Base-by-base conservation (phyloP, 2,797 vertebrate genomes). In the Chloroceryle amazona region DNA sequence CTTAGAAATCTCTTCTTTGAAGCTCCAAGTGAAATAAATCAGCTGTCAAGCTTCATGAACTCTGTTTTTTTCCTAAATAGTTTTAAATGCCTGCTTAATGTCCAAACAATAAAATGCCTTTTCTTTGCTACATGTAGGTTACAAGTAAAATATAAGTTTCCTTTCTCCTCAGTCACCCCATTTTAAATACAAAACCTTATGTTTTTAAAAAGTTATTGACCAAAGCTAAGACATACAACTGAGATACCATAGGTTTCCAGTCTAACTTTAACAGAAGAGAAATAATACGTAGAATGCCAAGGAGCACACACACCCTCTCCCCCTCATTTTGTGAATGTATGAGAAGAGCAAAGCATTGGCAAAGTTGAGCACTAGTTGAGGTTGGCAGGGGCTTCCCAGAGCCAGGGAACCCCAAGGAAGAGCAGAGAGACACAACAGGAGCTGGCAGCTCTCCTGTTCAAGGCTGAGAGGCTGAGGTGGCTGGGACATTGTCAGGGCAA, bases 1-100 rank as follows among this genome's bases (percentile, higher is more conserved):
- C 81, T 55, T 76, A 93, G 47, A 95, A 97, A 97, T 92, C 94
- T 71, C 17, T 84, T 91, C 91, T 96, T 96, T 97, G 96, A 97
- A 95, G 94, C 86, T 66, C 75, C 63, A 83, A 88, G 60, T 90
- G 74, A 94, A 96, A 97, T 96, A 96, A 96, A 97, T 97, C 91
- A 93, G 28, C 93, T 95, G 95, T 92, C 95, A 96, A 95, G 44
- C 26, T 73, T 74, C 90, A 74, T 28, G 52, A 93, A 81, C 65
- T 93, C 66, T 39, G 52, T 7, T 95, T 95, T 86, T 82, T 88
- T 58, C 55, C 55, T 61, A 76, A 92, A 84, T 33, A 86, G 75
- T 79, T 93, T 90, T 78, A 95, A 95, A 95, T 89, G 66, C 17
- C 82, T 93, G 86, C 81, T 91, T 92, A 93, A 94, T 79, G 68